Conservation (phyloP, 1,140 invertebrate species). For the Zaprionus camerounensis region DNA sequence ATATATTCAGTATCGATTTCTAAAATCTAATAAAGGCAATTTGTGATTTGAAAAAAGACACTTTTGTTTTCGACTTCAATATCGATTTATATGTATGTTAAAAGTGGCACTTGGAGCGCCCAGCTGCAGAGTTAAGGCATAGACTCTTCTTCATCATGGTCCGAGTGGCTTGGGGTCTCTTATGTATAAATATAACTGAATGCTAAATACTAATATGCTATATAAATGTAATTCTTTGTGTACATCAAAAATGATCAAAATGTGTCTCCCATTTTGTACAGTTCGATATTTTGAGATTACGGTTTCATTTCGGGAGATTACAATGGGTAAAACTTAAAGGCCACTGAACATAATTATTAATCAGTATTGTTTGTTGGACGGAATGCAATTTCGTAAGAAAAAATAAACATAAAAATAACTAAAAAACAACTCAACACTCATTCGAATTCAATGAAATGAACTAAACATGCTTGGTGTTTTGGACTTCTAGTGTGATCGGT, state of each 20-base stretch:
- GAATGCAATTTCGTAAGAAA: conserved; percentile 72
- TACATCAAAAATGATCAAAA: conserved; percentile 33
- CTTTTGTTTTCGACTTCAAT: conserved; percentile 46
- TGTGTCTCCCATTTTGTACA: conserved; percentile 60
- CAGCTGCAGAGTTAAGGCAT: conserved; percentile 51
- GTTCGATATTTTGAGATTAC: conserved; percentile 41
- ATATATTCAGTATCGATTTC: conserved; percentile 67
- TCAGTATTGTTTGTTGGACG: conserved; percentile 63
- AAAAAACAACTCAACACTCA: conserved; percentile 39
- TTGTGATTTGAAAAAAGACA: conserved; percentile 71
- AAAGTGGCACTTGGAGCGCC: conserved; percentile 52
- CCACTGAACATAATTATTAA: conserved; percentile 47
- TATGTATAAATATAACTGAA: conserved; percentile 17
- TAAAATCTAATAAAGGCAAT: conserved; percentile 82
- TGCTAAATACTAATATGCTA: conserved; percentile 36
- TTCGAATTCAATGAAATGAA: conserved; percentile 38
- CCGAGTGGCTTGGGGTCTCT: conserved; percentile 14
- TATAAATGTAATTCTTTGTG: conserved; percentile 39
- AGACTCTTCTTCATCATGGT: neutral
- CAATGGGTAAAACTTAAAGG: conserved; percentile 31
- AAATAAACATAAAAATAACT: conserved; percentile 31
- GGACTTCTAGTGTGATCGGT: conserved; percentile 18
- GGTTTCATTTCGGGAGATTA: conserved; percentile 15
- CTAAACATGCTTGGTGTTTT: conserved; percentile 31
- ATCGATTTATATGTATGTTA: conserved; percentile 3